These are phyloP conservation scores for Mionectes olivaceus DNA, from an alignment of 2,797 vertebrate genomes.

Conservation along the genomic window DNA sequence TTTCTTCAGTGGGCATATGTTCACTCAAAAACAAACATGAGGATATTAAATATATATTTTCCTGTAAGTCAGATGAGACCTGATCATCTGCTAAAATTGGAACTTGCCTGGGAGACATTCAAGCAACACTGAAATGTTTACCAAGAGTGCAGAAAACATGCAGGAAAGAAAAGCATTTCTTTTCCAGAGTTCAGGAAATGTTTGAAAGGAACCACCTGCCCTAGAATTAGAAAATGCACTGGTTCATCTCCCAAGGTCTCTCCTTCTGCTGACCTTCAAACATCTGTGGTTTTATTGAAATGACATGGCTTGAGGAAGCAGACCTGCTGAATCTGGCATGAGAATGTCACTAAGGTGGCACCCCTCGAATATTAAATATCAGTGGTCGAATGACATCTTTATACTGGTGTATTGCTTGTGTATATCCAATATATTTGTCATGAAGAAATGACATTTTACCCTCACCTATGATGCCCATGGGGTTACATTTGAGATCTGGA, in stretches of 20 bases:
- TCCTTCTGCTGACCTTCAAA: neutral
- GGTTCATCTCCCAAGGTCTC: neutral
- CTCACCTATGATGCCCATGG: fast-evolving
- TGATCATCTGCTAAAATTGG: slow-evolving; percentile 5
- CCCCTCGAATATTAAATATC: neutral
- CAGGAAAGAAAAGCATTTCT: neutral
- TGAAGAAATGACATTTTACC: neutral
- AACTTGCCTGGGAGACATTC: neutral
- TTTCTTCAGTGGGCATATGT: neutral
- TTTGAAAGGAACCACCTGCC: neutral
- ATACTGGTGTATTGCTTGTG: neutral
- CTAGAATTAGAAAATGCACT: neutral
- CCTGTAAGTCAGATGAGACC: neutral
- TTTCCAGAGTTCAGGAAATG: neutral
- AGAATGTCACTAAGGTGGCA: neutral
- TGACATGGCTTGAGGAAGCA: neutral
- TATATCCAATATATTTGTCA: neutral
- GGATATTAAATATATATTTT: neutral
- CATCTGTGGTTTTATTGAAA: neutral
- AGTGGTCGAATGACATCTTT: neutral
- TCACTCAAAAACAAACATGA: neutral
- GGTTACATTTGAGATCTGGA: neutral
- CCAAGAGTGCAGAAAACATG: neutral
- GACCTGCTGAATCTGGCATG: neutral
- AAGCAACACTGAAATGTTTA: neutral